Evolutionary conservation across 2,888 invertebrate genomes (phyloP), one percentile per base, ranked within the genome.

Genomic region (Papilio protenor): DNA sequence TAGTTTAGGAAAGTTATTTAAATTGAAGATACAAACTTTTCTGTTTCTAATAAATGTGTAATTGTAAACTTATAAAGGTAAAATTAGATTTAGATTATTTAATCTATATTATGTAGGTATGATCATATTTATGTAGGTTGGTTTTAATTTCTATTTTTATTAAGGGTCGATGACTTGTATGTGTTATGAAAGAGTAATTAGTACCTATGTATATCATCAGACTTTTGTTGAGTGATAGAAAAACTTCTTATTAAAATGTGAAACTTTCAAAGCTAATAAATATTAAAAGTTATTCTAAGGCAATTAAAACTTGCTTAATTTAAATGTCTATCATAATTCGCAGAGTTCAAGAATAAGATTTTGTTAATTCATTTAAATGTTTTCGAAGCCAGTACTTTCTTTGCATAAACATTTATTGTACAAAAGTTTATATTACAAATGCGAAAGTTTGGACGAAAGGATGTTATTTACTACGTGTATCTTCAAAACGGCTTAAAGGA

Each of bases 271-370:
- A 59, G 47, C 70, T 47, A 59, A 71, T 71, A 59, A 59, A 59
- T 40, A 40, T 59, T 57, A 66, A 47, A 75, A 75, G 66, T 76
- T 76, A 76, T 70, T 47, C 47, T 59, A 70, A 69, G 49, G 70
- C 70, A 71, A 76, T 70, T 71, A 47, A 76, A 76, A 59, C 59
- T 76, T 76, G n/a, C 47, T 33, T 47, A 23, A 76, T 70, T 71
- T 76, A 14, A 47, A 70, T 27, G 52, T 49, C 27, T n/a, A 75
- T 52, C 52, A 55, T 64, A 75, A 66, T 21, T 40, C 8, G 6
- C 4, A 45, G 61, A 64, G 49, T 61, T 75, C 52, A 66, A 66
- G 27, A 21, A 71, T 71, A 76, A 70, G n/a, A 59, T 76, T 59
- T 71, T 59, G 59, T 59, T 45, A 27, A 45, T 52, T 49, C 66